A percentile compares a stretch with the other conserved stretches of the same genome.
These are phyloP conservation scores for Lottia scabra DNA, from an alignment of 2,888 invertebrate genomes.

Conservation along the genomic window DNA sequence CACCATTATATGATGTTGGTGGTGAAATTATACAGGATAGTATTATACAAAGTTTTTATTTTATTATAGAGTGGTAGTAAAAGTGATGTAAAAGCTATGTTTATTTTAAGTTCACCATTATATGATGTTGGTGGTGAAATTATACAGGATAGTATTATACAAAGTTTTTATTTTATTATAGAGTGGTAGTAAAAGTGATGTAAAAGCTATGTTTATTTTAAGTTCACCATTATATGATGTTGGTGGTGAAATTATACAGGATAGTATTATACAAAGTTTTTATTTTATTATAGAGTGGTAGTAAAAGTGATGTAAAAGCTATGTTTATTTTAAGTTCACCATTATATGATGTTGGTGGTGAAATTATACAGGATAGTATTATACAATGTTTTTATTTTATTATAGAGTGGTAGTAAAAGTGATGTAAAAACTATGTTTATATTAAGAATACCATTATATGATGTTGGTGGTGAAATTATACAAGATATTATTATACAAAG, in stretches of 20 bases:
- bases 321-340: constrained; percentile 75
- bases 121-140: constrained; percentile 73
- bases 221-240: no score
- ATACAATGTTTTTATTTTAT: constrained; percentile 70
- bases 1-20: constrained; percentile 73
- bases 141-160: constrained; percentile 75
- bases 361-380: constrained; percentile 75
- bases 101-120: constrained; percentile 75
- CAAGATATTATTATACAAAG: constrained; percentile 76
- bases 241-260: no score
- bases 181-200: constrained; percentile 74
- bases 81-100: constrained; percentile 71
- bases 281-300: constrained; percentile 73
- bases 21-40: constrained; percentile 75
- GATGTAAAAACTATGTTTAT: constrained; percentile 73
- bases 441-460: constrained; percentile 74
- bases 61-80: constrained; percentile 65
- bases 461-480: constrained; percentile 74
- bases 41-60: constrained; percentile 74
- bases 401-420: constrained; percentile 65
- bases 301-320: constrained; percentile 69
- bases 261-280: no score
- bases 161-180: constrained; percentile 75
- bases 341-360: constrained; percentile 73
- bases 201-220: no score